Base-by-base conservation (phyloP, 2,888 invertebrate species). In the Apotomis turbidana region DNA sequence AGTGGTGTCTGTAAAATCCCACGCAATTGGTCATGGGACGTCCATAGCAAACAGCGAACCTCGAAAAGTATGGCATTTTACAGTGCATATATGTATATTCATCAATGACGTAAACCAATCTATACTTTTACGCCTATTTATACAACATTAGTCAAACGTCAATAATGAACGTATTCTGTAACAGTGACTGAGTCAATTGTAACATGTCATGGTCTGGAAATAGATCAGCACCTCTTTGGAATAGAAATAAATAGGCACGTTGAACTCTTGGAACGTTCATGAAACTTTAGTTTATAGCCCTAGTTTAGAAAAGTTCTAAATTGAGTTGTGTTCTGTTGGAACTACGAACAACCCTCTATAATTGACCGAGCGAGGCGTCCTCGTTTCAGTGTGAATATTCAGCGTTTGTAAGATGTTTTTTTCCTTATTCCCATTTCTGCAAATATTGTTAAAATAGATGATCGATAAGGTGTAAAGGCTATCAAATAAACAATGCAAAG, bases 171-270 rank as follows among this genome's bases (percentile, higher is more conserved):
- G 62, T 38, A 52, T 52, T 49, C 46, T 49, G 61, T 61, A 46
- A 61, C 61, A 12, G 8, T 52, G 54, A 54, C 54, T 54, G 54
- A 64, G 52, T 15, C 54, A 54, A 54, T 64, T 4, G 12, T 54
- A 13, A 64, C 54, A 62, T 54, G 63, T 64, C 54, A 63, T 3
- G 38, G n/a, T 41, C 63, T 54, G 41, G 12, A 64, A 64, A 64
- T 64, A 63, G 63, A 58, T 27, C 27, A 27, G 27, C 27, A 27
- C 38, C 38, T n/a, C 38, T 41, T 52, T 54, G 54, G 10, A 41
- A 38, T 41, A 3, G 63, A 63, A 49, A 49, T 49, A 49, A 49
- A 54, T 52, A 41, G 62, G 52, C 63, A 51, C 63, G 8, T 63
- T 63, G 63, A 63, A 52, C 63, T 49, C 9, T 52, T 13, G 52